Base-by-base conservation (phyloP, 2,797 vertebrate genomes). In the Malacoctenus gilli region DNA sequence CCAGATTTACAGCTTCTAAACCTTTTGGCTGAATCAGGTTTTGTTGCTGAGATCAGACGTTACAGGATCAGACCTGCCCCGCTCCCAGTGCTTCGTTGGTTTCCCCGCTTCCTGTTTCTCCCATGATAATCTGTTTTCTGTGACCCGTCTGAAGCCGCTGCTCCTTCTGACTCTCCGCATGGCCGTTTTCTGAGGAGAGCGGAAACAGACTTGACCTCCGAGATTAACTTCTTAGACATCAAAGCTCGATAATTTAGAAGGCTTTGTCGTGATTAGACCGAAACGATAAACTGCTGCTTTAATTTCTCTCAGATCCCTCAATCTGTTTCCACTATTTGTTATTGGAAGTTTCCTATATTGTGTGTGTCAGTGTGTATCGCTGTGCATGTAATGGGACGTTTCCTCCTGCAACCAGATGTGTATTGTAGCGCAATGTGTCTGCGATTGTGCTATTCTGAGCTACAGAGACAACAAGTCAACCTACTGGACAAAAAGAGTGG, bases 221-320 rank as follows among this genome's bases (percentile, higher is more conserved):
- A 88, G 87, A 91, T 91, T 87, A 89, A 89, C 77, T 67, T 82
- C 86, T 79, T 72, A 87, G 69, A 80, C 84, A 78, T 70, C 51
- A 89, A 88, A 66, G 83, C 75, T 74, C 65, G 75, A 87, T 87
- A 60, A 89, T 87, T 90, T 62, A 72, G 22, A 72, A 46, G 78
- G 85, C 68, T 89, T 88, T 86, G 68, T 62, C 56, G 44, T 68
- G 87, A 89, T 89, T 85, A 89, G 64, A 74, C 83, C 77, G 81
- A 89, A 86, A 80, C 31, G 4, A 41, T 68, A 76, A 84, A 84
- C 72, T 77, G 69, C 57, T 25, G 50, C 68, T 80, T 81, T 80
- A 47, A 73, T 85, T 77, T 68, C 50, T 69, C 59, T 65, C 23
- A 28, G 35, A 72, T 67, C 43, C 53, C 4, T 55, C 34, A 47